phyloP scores from a whole-genome alignment of 2,797 vertebrate genomes.

The Diglossa cyanea region DNA sequence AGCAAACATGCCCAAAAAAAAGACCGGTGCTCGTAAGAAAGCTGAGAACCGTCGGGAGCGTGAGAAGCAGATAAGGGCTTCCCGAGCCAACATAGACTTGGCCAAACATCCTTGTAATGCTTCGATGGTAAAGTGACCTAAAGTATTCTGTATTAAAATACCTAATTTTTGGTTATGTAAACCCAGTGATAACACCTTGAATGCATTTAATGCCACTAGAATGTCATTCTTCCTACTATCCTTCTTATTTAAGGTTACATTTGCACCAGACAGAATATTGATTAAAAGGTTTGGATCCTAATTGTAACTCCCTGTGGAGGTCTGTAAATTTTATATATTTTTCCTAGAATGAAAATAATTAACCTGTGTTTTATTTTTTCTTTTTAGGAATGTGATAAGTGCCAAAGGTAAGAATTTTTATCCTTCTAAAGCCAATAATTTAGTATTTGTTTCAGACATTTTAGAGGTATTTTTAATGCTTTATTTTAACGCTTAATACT shows the following conservation, averaged over 20 bases:
- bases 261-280: neutral
- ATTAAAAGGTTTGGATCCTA: neutral
- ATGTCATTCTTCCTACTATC: neutral
- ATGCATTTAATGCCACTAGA: neutral
- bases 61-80: slow-evolving; percentile 90
- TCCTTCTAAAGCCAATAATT: neutral
- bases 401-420: slow-evolving; percentile 86
- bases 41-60: slow-evolving; percentile 92
- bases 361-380: slow-evolving; percentile 14
- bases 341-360: slow-evolving; percentile 34
- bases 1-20: slow-evolving; percentile 93
- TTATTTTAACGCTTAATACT: neutral
- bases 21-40: slow-evolving; percentile 97
- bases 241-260: neutral
- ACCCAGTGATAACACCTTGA: neutral
- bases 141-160: neutral
- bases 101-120: slow-evolving; percentile 95
- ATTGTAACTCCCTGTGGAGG: neutral
- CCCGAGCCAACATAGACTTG: slow-evolving; percentile 86
- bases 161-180: neutral
- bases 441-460: neutral
- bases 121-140: slow-evolving; percentile 81
- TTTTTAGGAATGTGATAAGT: slow-evolving; percentile 95
- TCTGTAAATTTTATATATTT: neutral
- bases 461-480: slow-evolving; percentile 7